Base-by-base conservation (phyloP, 1,140 invertebrate genomes). In the Doryteuthis pealeii region DNA sequence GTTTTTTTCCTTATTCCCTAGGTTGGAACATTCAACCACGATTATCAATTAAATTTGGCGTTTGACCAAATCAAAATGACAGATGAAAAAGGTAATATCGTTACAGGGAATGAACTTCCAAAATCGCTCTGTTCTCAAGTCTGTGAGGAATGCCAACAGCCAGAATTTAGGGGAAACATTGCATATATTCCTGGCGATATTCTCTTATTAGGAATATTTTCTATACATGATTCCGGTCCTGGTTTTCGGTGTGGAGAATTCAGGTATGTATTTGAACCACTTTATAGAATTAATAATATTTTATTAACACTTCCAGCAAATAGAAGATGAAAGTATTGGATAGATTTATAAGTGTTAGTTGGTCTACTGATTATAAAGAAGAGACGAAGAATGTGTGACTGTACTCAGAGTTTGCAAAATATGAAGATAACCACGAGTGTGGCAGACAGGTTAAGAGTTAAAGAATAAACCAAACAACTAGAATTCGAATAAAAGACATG, bases 121-220 rank as follows among this genome's bases (percentile, higher is more conserved):
- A 73, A 66, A 0, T 82, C 81, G 2, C 68, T 72, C 8, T 85
- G 84, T 72, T 32, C 54, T 3, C 71, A 66, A 14, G 69, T 72
- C 31, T 85, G 84, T 74, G 45, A 69, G 8, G 31, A 75, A 12
- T 85, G 84, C 76, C 0, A 70, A 76, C 10, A 75, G 62, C n/a
- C 78, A 74, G 18, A 54, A 73, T 8, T 40, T 10, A 40, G 10
- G 10, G 78, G 81, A 1, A 78, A 78, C 0, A 78, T 81, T 43
- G 76, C 76, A n/a, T 78, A 77, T 62, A 18, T 83, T n/a, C 71
- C 77, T 66, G 84, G 82, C 0, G 73, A 81, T 22, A 77, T 79
- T 0, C 79, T 80, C 40, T 75, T 84, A 31, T n/a, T 84, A 0
- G 84, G 84, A 18, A 77, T 85, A n/a, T 82, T 85, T 71, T 80